A percentile compares a stretch with the other conserved stretches of the same genome.
These are phyloP conservation scores for Empis livida DNA, from an alignment of 2,888 invertebrate species.

Conservation along the genomic window DNA sequence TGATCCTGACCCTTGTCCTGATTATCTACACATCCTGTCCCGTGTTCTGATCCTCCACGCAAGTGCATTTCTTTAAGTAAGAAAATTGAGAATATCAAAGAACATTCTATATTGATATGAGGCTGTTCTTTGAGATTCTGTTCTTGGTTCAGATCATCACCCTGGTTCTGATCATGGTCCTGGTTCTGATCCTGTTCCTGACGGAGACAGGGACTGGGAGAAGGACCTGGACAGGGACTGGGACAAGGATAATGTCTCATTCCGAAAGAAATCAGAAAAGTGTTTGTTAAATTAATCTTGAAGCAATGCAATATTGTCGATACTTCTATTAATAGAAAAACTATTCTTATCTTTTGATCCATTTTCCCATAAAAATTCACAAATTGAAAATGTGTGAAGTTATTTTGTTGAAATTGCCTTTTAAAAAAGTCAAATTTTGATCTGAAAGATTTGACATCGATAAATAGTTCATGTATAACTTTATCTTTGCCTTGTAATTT, in stretches of 20 bases:
- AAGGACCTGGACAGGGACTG: too few relatives aligned
- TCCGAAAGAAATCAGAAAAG: not conserved
- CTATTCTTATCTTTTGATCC: not conserved
- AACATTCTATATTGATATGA: too few relatives aligned
- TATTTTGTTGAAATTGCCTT: not conserved
- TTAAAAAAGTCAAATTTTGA: not conserved
- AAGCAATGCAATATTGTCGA: constrained; percentile 2
- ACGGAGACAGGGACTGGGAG: too few relatives aligned
- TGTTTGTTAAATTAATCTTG: not conserved
- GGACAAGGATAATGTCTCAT: not conserved
- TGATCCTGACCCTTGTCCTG: too few relatives aligned
- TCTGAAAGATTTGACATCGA: not conserved
- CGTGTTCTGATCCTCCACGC: too few relatives aligned
- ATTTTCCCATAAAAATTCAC: not conserved
- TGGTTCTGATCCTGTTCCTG: too few relatives aligned
- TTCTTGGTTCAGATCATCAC: too few relatives aligned
- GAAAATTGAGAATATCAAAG: too few relatives aligned
- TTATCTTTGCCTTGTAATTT: constrained; percentile 1
- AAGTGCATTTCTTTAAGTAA: too few relatives aligned
- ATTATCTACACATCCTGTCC: too few relatives aligned
- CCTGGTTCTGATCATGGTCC: too few relatives aligned
- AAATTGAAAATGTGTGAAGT: not conserved
- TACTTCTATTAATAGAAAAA: not conserved
- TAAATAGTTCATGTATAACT: not conserved
- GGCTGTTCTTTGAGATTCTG: too few relatives aligned